Conservation (phyloP, 37 sponge, comb jelly and placozoan genomes). For the Ephydatia muelleri region DNA sequence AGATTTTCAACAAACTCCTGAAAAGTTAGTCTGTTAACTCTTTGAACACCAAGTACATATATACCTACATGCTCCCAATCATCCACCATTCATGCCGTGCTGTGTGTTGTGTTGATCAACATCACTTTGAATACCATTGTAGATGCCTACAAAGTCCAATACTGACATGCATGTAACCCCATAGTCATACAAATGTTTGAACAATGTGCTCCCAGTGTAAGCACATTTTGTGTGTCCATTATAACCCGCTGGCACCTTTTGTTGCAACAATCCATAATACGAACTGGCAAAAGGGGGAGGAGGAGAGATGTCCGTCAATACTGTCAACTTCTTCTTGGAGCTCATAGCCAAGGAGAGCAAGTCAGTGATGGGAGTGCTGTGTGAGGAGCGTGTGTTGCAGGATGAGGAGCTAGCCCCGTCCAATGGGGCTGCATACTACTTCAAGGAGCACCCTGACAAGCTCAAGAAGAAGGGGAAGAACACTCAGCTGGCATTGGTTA, state of each 20-base stretch:
- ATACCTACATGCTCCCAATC: too few relatives aligned
- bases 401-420: slow-evolving; percentile 11
- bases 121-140: too few relatives aligned
- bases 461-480: slow-evolving; percentile 41
- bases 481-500: slow-evolving; percentile 15
- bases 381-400: slow-evolving; percentile 27
- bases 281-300: too few relatives aligned
- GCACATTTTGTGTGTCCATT: slow-evolving; percentile 31
- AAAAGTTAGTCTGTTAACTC: too few relatives aligned
- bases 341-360: slow-evolving; percentile 78
- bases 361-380: slow-evolving; percentile 20
- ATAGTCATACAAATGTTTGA: too few relatives aligned
- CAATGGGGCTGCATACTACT: slow-evolving; percentile 32
- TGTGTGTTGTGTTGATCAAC: too few relatives aligned
- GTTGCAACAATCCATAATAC: slow-evolving; percentile 59
- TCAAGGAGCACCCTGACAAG: slow-evolving; percentile 54
- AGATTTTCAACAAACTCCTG: too few relatives aligned
- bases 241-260: background rate
- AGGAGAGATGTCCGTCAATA: slow-evolving; percentile 83
- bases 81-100: too few relatives aligned
- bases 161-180: too few relatives aligned
- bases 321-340: slow-evolving; percentile 86
- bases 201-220: too few relatives aligned
- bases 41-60: too few relatives aligned
- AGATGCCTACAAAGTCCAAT: too few relatives aligned